Conservation (phyloP, 2,888 invertebrate genomes). For the Andrena trimmerana region DNA sequence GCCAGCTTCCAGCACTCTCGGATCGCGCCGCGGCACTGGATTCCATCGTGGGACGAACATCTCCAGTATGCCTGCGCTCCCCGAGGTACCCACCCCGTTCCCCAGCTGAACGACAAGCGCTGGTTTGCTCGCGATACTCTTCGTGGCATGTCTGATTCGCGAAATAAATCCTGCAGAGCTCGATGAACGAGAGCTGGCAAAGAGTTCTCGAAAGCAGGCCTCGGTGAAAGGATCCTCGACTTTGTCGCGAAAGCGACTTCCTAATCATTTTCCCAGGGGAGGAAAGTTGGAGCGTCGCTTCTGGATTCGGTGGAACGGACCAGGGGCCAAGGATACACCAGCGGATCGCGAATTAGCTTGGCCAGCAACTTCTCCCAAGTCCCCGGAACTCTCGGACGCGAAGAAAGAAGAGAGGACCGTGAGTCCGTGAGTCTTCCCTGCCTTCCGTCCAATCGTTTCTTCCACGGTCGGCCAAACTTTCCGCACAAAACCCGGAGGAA, state of each 20-base stretch:
- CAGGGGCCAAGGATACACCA: constrained; percentile 8
- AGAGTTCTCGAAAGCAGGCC: constrained; percentile 1
- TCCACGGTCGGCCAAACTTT: constrained; percentile 21
- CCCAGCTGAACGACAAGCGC: too few species aligned
- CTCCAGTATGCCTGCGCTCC: not conserved
- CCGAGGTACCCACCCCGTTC: not conserved
- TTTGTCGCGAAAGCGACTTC: constrained; percentile 48
- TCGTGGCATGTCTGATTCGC: too few species aligned
- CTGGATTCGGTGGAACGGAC: not conserved
- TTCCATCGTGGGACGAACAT: not conserved
- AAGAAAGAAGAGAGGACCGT: constrained; percentile 27
- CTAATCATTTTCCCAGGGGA: constrained; percentile 62
- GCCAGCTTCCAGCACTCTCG: constrained; percentile 4
- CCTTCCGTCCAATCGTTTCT: constrained; percentile 20
- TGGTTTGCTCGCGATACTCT: not conserved
- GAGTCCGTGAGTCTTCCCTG: constrained; percentile 7
- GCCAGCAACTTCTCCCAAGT: constrained; percentile 38
- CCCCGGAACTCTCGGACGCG: constrained; percentile 24
- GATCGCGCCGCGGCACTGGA: constrained; percentile 8
- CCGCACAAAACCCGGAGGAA: not conserved
- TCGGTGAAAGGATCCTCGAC: constrained; percentile 26
- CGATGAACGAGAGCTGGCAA: not conserved
- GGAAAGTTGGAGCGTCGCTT: constrained; percentile 40
- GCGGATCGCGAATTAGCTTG: constrained; percentile 64
- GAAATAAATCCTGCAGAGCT: not conserved